These are phyloP conservation scores for Phlogophora meticulosa DNA, from an alignment of 2,888 invertebrate species.

Conservation along the genomic window DNA sequence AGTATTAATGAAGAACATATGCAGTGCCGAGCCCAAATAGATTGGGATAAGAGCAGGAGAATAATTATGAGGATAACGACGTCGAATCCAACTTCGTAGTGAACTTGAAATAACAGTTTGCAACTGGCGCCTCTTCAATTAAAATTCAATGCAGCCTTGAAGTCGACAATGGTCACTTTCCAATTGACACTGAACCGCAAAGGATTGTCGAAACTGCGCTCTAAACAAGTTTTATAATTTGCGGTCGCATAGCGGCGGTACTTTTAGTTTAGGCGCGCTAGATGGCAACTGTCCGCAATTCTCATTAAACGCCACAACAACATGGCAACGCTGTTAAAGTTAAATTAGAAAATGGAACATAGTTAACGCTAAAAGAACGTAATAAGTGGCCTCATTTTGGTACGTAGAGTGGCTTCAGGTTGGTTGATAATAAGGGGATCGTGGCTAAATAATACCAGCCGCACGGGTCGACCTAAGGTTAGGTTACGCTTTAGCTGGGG, in stretches of 20 bases:
- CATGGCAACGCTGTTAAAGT: slow-evolving; percentile 62
- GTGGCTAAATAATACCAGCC: too few relatives aligned
- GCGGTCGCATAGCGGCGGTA: slow-evolving; percentile 65
- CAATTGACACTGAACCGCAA: slow-evolving; percentile 68
- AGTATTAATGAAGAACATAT: too few relatives aligned
- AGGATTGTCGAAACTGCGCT: slow-evolving; percentile 64
- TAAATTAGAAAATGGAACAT: slow-evolving; percentile 52
- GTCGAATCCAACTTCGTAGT: slow-evolving; percentile 1
- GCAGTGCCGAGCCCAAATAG: too few relatives aligned
- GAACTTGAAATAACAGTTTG: slow-evolving; percentile 32
- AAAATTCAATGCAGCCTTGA: slow-evolving; percentile 64
- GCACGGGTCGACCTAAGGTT: too few relatives aligned
- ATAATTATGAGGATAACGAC: too few relatives aligned
- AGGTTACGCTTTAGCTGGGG: too few relatives aligned
- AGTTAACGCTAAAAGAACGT: slow-evolving; percentile 19
- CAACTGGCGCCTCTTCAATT: slow-evolving; percentile 56
- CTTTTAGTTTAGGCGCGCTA: slow-evolving; percentile 65
- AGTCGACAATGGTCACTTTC: slow-evolving; percentile 70
- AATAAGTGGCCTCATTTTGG: slow-evolving; percentile 6
- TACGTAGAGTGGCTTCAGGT: too few relatives aligned
- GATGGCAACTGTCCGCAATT: slow-evolving; percentile 64
- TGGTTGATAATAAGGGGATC: too few relatives aligned
- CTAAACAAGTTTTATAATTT: slow-evolving; percentile 78
- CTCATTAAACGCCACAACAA: slow-evolving; percentile 70
- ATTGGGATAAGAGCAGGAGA: too few relatives aligned